These are phyloP conservation scores for Ceyx margarethae DNA, from an alignment of 2,113 vertebrate genomes.

Conservation along the genomic window DNA sequence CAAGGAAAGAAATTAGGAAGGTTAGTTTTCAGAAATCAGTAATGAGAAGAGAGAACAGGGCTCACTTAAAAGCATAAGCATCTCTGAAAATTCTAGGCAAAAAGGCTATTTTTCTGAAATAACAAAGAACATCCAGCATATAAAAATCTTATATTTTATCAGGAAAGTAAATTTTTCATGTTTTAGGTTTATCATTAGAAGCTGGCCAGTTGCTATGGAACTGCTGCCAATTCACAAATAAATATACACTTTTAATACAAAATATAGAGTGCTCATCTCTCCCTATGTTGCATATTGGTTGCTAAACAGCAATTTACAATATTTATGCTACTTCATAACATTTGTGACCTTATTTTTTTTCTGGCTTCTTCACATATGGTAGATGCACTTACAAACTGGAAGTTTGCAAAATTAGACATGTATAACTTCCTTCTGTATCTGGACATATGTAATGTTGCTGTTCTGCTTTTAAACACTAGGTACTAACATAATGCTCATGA, in stretches of 20 bases:
- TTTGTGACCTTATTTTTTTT: not conserved
- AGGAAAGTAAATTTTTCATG: not conserved
- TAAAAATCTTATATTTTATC: not conserved
- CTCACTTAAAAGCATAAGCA: not conserved
- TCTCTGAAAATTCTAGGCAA: not conserved
- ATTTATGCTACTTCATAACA: not conserved
- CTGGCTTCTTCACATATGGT: slow-evolving; percentile 7
- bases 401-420: not conserved
- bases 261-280: not conserved
- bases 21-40: not conserved
- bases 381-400: not conserved
- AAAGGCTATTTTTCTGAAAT: not conserved
- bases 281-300: not conserved
- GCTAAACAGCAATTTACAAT: not conserved
- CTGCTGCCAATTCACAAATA: not conserved
- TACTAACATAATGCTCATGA: not conserved
- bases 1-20: not conserved
- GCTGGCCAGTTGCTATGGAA: not conserved
- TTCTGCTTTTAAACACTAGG: slow-evolving; percentile 21
- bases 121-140: not conserved
- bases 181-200: not conserved
- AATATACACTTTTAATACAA: not conserved
- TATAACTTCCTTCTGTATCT: not conserved
- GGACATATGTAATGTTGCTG: not conserved
- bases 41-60: fast-evolving